Evolutionary conservation across 2,888 invertebrate species (phyloP).

Genomic region (Sesia bembeciformis): DNA sequence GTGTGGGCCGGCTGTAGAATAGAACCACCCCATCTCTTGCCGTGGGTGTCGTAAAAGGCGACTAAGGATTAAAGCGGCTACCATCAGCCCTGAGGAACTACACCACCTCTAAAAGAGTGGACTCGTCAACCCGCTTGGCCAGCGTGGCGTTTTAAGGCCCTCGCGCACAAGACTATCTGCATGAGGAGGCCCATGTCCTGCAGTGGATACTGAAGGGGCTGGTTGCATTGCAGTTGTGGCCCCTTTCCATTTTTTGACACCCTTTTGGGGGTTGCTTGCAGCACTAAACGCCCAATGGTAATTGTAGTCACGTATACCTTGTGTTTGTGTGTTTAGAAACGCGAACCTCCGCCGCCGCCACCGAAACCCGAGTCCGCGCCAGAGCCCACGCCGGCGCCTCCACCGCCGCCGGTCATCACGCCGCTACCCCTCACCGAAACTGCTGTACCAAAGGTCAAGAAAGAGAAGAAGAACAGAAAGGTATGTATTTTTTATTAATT

Average conservation of each 20-base stretch:
- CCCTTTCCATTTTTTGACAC: no score
- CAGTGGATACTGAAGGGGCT: neutral
- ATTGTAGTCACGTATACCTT: neutral
- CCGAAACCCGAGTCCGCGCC: slow-evolving; percentile 29
- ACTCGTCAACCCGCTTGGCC: no score
- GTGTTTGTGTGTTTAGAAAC: slow-evolving; percentile 8
- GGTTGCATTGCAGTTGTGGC: no score
- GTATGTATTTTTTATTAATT: slow-evolving; percentile 16
- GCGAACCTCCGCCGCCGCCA: slow-evolving; percentile 19
- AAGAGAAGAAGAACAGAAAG: slow-evolving; percentile 64
- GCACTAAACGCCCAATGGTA: neutral
- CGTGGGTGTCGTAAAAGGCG: no score
- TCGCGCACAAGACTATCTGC: neutral
- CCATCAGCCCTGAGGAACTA: no score
- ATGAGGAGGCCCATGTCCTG: neutral
- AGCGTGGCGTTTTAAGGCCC: neutral
- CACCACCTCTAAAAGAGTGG: no score
- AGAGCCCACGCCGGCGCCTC: slow-evolving; percentile 7
- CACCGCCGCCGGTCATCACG: slow-evolving; percentile 10
- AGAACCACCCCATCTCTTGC: no score
- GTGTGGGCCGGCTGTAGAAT: no score
- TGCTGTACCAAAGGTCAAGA: slow-evolving; percentile 41
- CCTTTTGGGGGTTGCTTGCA: no score
- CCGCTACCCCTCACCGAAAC: slow-evolving; percentile 14
- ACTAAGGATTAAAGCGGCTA: no score